Conservation (phyloP, 2,888 invertebrate genomes). For the Mesorhabditis spiculigera region DNA sequence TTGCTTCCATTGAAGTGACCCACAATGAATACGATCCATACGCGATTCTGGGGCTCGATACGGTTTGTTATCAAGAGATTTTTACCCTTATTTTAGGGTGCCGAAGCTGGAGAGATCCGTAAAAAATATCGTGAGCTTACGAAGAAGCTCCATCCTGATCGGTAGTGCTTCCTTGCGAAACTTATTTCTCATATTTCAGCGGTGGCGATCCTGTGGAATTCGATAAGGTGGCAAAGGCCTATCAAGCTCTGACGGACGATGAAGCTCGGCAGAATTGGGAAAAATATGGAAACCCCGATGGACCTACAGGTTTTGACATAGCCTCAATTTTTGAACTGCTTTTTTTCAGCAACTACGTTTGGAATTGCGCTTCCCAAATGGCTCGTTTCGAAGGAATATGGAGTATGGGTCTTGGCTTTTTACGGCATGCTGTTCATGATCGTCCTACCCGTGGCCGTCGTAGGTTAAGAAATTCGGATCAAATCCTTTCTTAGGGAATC, state of each 20-base stretch:
- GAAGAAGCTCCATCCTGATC: constrained; percentile 79
- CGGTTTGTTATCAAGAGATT: constrained; percentile 62
- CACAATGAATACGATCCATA: constrained; percentile 88
- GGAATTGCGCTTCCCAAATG: constrained; percentile 98
- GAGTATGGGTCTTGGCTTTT: constrained; percentile 87
- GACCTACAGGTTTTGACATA: constrained; percentile 73
- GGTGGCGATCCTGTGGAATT: constrained; percentile 89
- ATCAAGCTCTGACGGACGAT: constrained; percentile 80
- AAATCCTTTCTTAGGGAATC: constrained; percentile 68
- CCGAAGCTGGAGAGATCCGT: constrained; percentile 84
- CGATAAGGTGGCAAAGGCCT: constrained; percentile 91
- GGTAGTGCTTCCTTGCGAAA: constrained; percentile 8
- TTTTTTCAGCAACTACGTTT: constrained; percentile 81
- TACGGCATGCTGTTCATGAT: constrained; percentile 97
- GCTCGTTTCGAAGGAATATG: constrained; percentile 99
- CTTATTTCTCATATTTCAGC: background rate
- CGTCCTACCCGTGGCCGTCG: constrained; percentile 73
- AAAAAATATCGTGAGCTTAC: constrained; percentile 91
- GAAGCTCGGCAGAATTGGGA: constrained; percentile 96
- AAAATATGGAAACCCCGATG: constrained; percentile 98
- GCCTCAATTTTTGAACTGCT: background rate
- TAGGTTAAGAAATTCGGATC: constrained; percentile 51
- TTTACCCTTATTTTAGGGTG: constrained; percentile 66
- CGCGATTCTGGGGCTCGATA: constrained; percentile 84
- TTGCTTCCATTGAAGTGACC: constrained; percentile 78